Conservation (phyloP, 2,888 invertebrate genomes). For the Leptinotarsa peninsularis region DNA sequence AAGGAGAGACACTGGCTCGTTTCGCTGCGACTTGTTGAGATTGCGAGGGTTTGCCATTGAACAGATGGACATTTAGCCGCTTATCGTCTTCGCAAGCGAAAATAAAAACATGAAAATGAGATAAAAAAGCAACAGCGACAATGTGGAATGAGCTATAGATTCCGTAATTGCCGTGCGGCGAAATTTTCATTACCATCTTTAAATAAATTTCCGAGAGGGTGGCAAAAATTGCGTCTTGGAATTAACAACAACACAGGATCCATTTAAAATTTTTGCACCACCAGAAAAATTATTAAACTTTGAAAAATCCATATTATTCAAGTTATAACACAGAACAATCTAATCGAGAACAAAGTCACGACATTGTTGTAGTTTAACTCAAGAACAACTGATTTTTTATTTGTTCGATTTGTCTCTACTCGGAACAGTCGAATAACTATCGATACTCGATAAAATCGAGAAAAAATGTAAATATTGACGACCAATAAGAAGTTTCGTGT, state of each 20-base stretch:
- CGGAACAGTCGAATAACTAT: no score
- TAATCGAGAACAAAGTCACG: no score
- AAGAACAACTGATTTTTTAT: no score
- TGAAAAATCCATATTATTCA: no score
- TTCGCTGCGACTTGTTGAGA: conserved; percentile 52
- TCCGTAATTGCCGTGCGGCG: conserved; percentile 47
- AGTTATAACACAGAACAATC: no score
- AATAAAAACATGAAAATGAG: conserved; percentile 60
- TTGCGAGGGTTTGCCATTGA: conserved; percentile 59
- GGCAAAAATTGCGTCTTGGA: conserved; percentile 11
- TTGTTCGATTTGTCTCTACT: no score
- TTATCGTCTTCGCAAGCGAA: conserved; percentile 49
- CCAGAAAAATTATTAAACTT: background rate
- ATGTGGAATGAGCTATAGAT: conserved; percentile 44
- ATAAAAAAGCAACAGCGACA: conserved; percentile 51
- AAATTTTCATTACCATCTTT: conserved; percentile 14
- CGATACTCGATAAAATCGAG: no score
- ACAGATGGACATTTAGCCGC: conserved; percentile 62
- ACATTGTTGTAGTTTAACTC: no score
- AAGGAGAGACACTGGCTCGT: conserved; percentile 61
- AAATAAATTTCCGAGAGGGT: conserved; percentile 5
- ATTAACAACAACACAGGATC: background rate
- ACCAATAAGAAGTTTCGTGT: no score
- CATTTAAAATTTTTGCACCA: background rate
- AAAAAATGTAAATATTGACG: no score